Conservation (phyloP, 2,113 vertebrate species). For the Dicaeum eximium region DNA sequence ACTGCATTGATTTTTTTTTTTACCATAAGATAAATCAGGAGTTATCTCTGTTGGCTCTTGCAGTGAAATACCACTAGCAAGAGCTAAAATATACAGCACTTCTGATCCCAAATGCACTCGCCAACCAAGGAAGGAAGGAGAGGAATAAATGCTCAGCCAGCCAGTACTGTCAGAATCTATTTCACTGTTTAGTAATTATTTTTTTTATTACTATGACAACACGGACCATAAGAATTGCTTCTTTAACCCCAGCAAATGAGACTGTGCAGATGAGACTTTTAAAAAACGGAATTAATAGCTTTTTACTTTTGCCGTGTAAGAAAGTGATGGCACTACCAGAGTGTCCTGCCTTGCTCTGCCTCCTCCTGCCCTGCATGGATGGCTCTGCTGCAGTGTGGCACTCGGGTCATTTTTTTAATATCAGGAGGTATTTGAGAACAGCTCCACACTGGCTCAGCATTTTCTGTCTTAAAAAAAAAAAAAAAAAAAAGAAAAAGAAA, state of each 20-base stretch:
- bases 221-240: background rate
- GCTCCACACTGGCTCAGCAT: conserved; percentile 29
- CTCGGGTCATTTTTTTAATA: background rate
- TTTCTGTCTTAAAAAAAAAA: background rate
- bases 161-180: conserved; percentile 4
- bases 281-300: background rate
- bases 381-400: background rate
- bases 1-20: background rate
- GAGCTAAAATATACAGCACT: background rate
- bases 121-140: background rate
- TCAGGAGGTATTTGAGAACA: conserved; percentile 2
- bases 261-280: background rate
- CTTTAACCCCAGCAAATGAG: background rate
- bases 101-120: background rate
- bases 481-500: background rate
- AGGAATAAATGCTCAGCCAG: background rate
- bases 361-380: background rate
- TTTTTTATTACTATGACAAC: conserved; percentile 66
- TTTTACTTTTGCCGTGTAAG: background rate
- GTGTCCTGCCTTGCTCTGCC: background rate
- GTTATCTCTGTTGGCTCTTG: background rate
- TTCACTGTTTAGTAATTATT: conserved; percentile 39
- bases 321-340: background rate
- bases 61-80: background rate
- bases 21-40: background rate